Percentiles rank a stretch among this genome's conserved stretches.
Evolutionary conservation across 1,140 invertebrate species (phyloP).

Genomic region (Saccostrea echinata): DNA sequence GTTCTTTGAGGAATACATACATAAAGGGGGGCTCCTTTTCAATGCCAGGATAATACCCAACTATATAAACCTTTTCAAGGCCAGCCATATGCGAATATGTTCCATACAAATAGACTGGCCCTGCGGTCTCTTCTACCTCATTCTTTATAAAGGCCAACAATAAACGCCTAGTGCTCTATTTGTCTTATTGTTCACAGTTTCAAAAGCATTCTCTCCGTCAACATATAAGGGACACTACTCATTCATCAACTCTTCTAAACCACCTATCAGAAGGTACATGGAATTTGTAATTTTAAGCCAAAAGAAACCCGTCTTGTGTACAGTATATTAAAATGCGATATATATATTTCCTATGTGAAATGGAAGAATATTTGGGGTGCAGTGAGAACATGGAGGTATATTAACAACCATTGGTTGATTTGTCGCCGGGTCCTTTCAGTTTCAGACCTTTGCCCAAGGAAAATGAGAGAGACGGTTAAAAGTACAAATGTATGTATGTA

Average conservation of each 20-base stretch:
- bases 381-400: too few relatives aligned
- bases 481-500: background rate
- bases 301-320: background rate
- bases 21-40: slow-evolving; percentile 7
- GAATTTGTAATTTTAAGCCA: background rate
- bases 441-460: background rate
- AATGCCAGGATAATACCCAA: slow-evolving; percentile 31
- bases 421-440: background rate
- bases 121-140: slow-evolving; percentile 11
- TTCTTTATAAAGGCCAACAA: background rate
- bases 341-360: background rate
- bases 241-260: slow-evolving; percentile 18
- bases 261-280: background rate
- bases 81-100: slow-evolving; percentile 34
- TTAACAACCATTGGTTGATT: background rate
- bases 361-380: background rate
- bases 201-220: slow-evolving; percentile 34
- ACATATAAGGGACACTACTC: slow-evolving; percentile 19
- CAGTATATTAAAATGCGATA: background rate
- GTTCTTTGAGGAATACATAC: slow-evolving; percentile 24
- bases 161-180: slow-evolving; percentile 13
- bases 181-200: slow-evolving; percentile 32
- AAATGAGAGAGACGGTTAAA: background rate
- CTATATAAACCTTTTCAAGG: slow-evolving; percentile 28
- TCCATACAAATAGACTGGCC: slow-evolving; percentile 14